phyloP scores from a whole-genome alignment of 2,113 vertebrate genomes.

The Pyxicephalus adspersus region DNA sequence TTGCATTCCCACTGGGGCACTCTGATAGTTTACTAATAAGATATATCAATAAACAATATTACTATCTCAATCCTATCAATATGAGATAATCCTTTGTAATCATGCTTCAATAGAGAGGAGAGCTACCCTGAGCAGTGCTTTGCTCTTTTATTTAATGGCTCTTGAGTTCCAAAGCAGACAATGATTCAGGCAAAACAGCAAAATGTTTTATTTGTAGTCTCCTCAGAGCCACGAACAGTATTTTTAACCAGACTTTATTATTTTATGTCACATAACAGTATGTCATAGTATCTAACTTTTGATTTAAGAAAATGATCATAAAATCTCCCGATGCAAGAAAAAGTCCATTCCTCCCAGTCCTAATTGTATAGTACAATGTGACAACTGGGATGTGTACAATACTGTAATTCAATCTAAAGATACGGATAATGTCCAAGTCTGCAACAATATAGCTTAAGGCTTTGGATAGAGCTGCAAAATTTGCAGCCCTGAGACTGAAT shows the following conservation, averaged over 20 bases:
- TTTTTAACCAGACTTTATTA: slow-evolving; percentile 57
- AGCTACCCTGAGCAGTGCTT: slow-evolving; percentile 46
- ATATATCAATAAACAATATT: slow-evolving; percentile 11
- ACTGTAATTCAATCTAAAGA: slow-evolving; percentile 81
- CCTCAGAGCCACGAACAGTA: slow-evolving; percentile 49
- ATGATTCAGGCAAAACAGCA: slow-evolving; percentile 58
- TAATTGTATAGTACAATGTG: slow-evolving; percentile 77
- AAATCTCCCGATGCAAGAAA: slow-evolving; percentile 73
- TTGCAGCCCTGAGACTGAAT: slow-evolving; percentile 74
- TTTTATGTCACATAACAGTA: slow-evolving; percentile 59
- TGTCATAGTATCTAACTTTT: slow-evolving; percentile 64
- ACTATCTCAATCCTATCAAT: background rate
- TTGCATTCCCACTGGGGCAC: background rate
- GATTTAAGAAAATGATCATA: slow-evolving; percentile 68
- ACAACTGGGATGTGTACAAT: slow-evolving; percentile 79
- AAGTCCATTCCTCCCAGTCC: slow-evolving; percentile 74
- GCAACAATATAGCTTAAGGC: slow-evolving; percentile 82
- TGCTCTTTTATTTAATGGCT: slow-evolving; percentile 45
- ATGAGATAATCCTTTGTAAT: background rate
- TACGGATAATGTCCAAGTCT: slow-evolving; percentile 78
- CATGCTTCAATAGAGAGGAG: background rate
- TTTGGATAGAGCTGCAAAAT: slow-evolving; percentile 73
- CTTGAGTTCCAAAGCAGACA: slow-evolving; percentile 55
- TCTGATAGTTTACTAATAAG: background rate
- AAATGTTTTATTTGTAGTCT: slow-evolving; percentile 57